A percentile compares a stretch with the other conserved stretches of the same genome.
These are phyloP conservation scores for Achroia grisella DNA, from an alignment of 1,140 invertebrate genomes.

Conservation along the genomic window DNA sequence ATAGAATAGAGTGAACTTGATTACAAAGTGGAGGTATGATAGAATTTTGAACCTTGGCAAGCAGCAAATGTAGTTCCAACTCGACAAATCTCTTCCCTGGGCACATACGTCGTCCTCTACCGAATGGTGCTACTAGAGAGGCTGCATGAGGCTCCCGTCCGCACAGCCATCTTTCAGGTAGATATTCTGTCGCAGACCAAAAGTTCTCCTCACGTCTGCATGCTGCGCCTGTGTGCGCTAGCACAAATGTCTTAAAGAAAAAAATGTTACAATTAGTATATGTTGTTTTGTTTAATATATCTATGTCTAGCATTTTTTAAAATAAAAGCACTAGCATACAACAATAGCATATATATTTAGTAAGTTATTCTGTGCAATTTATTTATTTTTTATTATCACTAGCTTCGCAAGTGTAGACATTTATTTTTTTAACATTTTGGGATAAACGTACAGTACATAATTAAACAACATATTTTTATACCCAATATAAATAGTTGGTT, in stretches of 20 bases:
- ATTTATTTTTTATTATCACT: too few relatives aligned
- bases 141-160: conserved; percentile 65
- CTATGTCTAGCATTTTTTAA: too few relatives aligned
- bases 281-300: too few relatives aligned
- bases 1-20: neutral
- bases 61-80: conserved; percentile 81
- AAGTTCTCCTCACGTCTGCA: conserved; percentile 87
- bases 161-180: conserved; percentile 88
- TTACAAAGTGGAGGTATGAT: neutral
- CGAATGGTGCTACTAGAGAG: conserved; percentile 88
- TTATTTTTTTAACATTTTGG: too few relatives aligned
- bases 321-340: too few relatives aligned
- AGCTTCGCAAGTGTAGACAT: too few relatives aligned
- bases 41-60: conserved; percentile 77
- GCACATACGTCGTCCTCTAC: conserved; percentile 86
- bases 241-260: conserved; percentile 82
- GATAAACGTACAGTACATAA: too few relatives aligned
- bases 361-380: too few relatives aligned
- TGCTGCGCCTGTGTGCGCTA: conserved; percentile 89
- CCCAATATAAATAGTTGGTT: too few relatives aligned
- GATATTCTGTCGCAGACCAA: conserved; percentile 81
- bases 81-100: conserved; percentile 89
- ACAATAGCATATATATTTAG: too few relatives aligned
- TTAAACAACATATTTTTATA: too few relatives aligned
- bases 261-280: too few relatives aligned